These are phyloP conservation scores for Leptinotarsa juncta DNA, from an alignment of 2,888 invertebrate genomes.

Conservation along the genomic window DNA sequence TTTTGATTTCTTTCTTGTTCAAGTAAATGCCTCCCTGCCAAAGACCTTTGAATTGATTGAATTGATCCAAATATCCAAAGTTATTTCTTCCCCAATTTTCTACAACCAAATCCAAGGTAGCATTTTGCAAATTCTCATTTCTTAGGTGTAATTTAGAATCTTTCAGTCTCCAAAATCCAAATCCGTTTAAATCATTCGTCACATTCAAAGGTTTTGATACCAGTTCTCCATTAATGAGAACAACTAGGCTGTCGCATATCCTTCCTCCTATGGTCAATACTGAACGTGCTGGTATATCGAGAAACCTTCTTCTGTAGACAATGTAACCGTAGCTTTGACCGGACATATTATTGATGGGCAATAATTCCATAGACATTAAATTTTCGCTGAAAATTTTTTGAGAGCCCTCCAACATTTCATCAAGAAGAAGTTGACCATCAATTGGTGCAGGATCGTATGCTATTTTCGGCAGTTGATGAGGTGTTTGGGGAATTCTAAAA, in stretches of 20 bases:
- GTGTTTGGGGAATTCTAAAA: slow-evolving; percentile 71
- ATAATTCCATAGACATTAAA: slow-evolving; percentile 57
- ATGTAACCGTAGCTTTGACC: slow-evolving; percentile 72
- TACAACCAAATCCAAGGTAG: slow-evolving; percentile 66
- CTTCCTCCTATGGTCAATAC: slow-evolving; percentile 61
- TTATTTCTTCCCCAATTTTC: slow-evolving; percentile 90
- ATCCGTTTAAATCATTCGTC: slow-evolving; percentile 58
- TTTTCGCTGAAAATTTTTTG: slow-evolving; percentile 29
- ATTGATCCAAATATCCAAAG: slow-evolving; percentile 61
- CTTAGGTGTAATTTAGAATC: slow-evolving; percentile 57
- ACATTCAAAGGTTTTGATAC: slow-evolving; percentile 57
- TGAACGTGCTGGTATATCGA: slow-evolving; percentile 54
- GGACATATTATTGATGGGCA: slow-evolving; percentile 62
- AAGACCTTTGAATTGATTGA: slow-evolving; percentile 61
- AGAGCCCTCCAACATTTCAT: slow-evolving; percentile 49
- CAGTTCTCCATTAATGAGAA: slow-evolving; percentile 64
- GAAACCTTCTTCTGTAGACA: slow-evolving; percentile 65
- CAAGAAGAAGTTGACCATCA: slow-evolving; percentile 56
- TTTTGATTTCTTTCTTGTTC: slow-evolving; percentile 60
- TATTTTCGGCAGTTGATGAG: slow-evolving; percentile 78
- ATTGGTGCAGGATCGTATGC: slow-evolving; percentile 80
- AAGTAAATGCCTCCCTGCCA: slow-evolving; percentile 64
- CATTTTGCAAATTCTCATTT: slow-evolving; percentile 45
- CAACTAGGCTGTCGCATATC: slow-evolving; percentile 67
- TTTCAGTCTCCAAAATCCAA: slow-evolving; percentile 64